Evolutionary conservation across 2,888 invertebrate genomes (phyloP), one percentile per base, ranked within the genome.

Genomic region (Agrilus biguttatus): DNA sequence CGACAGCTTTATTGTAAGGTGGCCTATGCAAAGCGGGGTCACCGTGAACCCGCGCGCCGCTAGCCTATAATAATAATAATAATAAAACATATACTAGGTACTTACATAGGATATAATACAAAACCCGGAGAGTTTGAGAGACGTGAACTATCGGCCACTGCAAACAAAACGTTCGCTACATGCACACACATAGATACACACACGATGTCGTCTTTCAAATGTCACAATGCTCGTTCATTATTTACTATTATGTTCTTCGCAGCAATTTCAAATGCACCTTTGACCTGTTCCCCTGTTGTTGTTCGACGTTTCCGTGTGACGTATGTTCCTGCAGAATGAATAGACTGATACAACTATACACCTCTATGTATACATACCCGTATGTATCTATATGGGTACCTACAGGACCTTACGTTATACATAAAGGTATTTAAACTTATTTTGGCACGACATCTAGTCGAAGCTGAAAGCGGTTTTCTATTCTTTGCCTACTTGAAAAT

Each of bases 11-110:
- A 49, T 49, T 49, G 49, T 49, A 46, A 49, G 42, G 44, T 49
- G 46, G 42, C 46, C 48, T 49, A 49, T 49, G 48, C 48, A 48
- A 49, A 49, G 48, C 46, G 46, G 46, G 49, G 49, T 48, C 49
- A 49, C 28, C 8, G 28, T 28, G 28, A 28, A 28, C 28, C 28
- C 28, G 43, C 48, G 42, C 41, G 48, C 44, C 46, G 46, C 39
- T 44, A 39, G 41, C 46, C 49, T 28, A 28, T 28, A 21, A 28
- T 28, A 10, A 28, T 28, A 28, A 28, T 10, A 10, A 28, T 10
- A 28, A 28, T 28, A 28, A 21, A 3, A 21, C 21, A 21, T 6
- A 21, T 6, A 21, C 7, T n/a, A n/a, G n/a, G n/a, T n/a, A n/a
- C n/a, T n/a, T n/a, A 21, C 2, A 21, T 21, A 21, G 7, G 21